Base-by-base conservation (phyloP, 2,797 vertebrate genomes). In the Fratercula arctica region DNA sequence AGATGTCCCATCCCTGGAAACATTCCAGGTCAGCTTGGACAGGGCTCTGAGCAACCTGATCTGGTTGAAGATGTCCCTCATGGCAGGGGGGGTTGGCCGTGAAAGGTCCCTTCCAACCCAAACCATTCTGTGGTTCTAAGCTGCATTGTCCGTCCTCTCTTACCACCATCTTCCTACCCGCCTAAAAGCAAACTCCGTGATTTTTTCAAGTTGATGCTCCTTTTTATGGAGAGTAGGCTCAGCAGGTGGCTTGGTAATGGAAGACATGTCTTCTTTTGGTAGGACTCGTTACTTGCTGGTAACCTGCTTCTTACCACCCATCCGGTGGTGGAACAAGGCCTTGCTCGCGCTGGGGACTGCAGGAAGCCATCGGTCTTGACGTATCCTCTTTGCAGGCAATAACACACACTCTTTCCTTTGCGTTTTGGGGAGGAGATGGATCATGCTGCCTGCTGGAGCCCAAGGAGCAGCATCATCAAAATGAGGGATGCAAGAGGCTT, bases 41-140 rank as follows among this genome's bases (percentile, higher is more conserved):
- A 0, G 35, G 53, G 24, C 20, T 88, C 29, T 63, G 57, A 72
- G 29, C 57, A 72, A 2, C 48, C 24, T 74, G 29, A 6, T 19
- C 1, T 0, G 3, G 46, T n/a, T n/a, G 35, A n/a, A 73, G 19
- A 3, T 50, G n/a, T 61, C 25, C 24, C n/a, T 16, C 1, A 0
- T 7, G 3, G 43, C n/a, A 43, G 31, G 12, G 50, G 48, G 1
- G 1, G 21, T 33, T n/a, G 53, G 2, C 4, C 19, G 56, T 11
- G 1, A 2, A 35, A 45, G 33, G 10, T 41, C 17, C 23, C 5
- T 64, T 35, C 39, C 14, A 5, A 29, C 29, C 8, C 45, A 46
- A 75, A 28, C 31, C 2, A 0, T 29, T 35, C 19, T 0, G 0
- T 50, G 19, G 28, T 57, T 41, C 46, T 6, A 43, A 79, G 46